Conservation (phyloP, 2,888 invertebrate genomes). For the Mythimna albipuncta region DNA sequence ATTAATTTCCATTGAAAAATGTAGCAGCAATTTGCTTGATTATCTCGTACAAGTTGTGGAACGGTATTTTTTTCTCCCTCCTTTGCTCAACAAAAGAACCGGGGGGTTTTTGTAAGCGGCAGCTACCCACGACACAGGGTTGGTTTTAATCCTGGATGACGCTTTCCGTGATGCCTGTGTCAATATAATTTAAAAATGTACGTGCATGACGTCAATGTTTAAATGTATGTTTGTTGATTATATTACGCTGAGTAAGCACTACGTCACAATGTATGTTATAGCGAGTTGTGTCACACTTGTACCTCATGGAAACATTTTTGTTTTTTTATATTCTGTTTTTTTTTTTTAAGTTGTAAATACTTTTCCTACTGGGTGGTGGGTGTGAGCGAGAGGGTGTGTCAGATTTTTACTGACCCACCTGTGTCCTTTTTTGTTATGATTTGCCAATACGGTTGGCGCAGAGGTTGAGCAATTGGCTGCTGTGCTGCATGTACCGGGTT, state of each 20-base stretch:
- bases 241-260: background rate
- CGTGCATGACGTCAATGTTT: constrained; percentile 42
- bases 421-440: no score
- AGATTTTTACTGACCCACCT: no score
- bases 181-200: constrained; percentile 71
- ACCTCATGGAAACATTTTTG: background rate
- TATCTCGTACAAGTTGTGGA: constrained; percentile 74
- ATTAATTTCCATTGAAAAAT: constrained; percentile 71
- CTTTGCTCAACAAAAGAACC: constrained; percentile 77
- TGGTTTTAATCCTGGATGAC: constrained; percentile 75
- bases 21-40: constrained; percentile 75
- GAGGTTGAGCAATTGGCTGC: no score
- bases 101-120: constrained; percentile 71
- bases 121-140: constrained; percentile 61
- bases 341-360: no score
- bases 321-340: background rate
- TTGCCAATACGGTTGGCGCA: no score
- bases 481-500: no score
- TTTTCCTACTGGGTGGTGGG: no score
- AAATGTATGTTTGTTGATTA: constrained; percentile 40
- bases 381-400: no score
- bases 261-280: background rate
- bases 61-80: constrained; percentile 69
- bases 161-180: constrained; percentile 76
- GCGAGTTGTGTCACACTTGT: background rate